phyloP scores from a whole-genome alignment of 2,113 vertebrate species.

The Hiodon tergisus region DNA sequence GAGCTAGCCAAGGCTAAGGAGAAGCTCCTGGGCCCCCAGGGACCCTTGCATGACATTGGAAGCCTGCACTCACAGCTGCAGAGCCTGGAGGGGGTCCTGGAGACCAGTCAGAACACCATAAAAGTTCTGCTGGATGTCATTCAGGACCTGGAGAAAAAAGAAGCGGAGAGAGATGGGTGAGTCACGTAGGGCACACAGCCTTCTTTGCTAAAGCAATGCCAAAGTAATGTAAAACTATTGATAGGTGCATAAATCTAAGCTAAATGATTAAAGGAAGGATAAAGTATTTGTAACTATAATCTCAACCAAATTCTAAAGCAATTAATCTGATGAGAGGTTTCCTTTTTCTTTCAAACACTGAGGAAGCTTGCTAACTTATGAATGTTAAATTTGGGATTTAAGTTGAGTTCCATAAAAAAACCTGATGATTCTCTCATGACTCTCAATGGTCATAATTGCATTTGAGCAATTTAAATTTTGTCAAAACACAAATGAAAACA shows the following conservation, averaged over 20 bases:
- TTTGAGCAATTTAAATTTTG: neutral
- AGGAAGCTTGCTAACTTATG: too few relatives aligned
- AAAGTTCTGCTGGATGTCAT: conserved; percentile 80
- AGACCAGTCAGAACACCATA: conserved; percentile 84
- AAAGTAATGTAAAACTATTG: neutral
- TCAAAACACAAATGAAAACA: neutral
- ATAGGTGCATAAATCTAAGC: neutral
- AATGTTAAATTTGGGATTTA: too few relatives aligned
- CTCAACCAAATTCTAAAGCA: too few relatives aligned
- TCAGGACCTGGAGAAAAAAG: conserved; percentile 84
- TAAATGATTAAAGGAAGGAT: neutral
- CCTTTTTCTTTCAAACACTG: too few relatives aligned
- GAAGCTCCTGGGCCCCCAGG: conserved; percentile 52
- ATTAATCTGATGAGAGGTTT: too few relatives aligned
- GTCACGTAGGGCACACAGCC: conserved; percentile 1
- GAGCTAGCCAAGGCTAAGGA: conserved; percentile 54
- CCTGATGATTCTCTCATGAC: too few relatives aligned
- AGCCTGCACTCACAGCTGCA: conserved; percentile 73
- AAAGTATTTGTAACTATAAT: neutral
- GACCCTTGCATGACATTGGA: conserved; percentile 61
- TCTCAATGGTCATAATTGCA: neutral
- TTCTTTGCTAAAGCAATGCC: neutral
- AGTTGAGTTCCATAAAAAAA: too few relatives aligned
- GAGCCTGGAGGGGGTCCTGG: conserved; percentile 77
- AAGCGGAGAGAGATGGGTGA: conserved; percentile 79